A percentile compares a stretch with the other conserved stretches of the same genome.
Evolutionary conservation across 2,113 vertebrate genomes (phyloP).

Genomic region (Nyctereutes procyonoides): DNA sequence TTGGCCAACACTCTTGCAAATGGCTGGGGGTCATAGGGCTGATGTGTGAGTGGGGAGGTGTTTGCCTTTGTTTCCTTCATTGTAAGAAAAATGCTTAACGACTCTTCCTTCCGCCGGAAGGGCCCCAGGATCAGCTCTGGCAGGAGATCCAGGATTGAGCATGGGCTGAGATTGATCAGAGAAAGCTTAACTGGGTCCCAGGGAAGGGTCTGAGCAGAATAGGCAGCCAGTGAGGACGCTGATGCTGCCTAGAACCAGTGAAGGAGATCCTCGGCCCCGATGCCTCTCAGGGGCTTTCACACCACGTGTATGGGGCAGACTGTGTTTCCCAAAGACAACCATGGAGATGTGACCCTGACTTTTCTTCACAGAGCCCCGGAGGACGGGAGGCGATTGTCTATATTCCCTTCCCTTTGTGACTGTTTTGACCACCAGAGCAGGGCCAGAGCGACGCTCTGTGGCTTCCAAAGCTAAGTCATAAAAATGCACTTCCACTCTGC

Average conservation of each 20-base stretch:
- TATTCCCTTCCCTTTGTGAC: neutral
- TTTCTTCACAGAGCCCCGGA: neutral
- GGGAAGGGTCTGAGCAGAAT: neutral
- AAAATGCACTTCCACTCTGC: neutral
- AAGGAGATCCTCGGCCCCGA: neutral
- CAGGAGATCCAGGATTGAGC: neutral
- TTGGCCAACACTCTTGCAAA: neutral
- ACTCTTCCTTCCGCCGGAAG: neutral
- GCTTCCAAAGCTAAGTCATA: neutral
- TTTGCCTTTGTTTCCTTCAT: conserved; percentile 24
- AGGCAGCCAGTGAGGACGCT: rapidly evolving
- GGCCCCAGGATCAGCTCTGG: neutral
- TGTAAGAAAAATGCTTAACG: neutral
- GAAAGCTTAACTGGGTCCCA: neutral
- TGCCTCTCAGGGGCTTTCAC: neutral
- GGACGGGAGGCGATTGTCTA: rapidly evolving
- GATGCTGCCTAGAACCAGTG: neutral
- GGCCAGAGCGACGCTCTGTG: neutral
- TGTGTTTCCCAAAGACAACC: neutral
- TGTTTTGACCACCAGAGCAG: neutral
- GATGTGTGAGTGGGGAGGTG: neutral
- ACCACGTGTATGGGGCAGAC: neutral
- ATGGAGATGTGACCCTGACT: neutral
- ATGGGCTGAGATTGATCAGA: neutral
- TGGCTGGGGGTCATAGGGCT: neutral